These are phyloP conservation scores for Albula goreensis DNA, from an alignment of 2,113 vertebrate species.

Conservation along the genomic window DNA sequence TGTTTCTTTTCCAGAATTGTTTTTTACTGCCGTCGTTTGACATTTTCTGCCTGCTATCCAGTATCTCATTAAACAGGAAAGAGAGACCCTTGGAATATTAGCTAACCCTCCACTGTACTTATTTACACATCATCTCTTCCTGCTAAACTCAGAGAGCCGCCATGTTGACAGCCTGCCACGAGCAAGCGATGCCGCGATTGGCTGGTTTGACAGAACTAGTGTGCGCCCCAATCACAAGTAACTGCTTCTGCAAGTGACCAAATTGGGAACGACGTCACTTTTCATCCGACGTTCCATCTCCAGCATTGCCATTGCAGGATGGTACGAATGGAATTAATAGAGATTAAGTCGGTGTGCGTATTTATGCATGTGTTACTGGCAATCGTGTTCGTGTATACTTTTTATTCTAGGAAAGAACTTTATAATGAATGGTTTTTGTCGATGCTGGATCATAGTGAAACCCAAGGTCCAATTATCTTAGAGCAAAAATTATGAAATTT, in stretches of 20 bases:
- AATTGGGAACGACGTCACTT: constrained; percentile 39
- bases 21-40: constrained; percentile 73
- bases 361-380: no score
- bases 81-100: constrained; percentile 3
- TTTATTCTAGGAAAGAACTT: no score
- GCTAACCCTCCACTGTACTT: constrained; percentile 49
- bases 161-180: constrained; percentile 66
- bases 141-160: constrained; percentile 74
- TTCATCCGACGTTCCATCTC: no score
- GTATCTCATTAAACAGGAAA: constrained; percentile 32
- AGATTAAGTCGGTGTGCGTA: no score
- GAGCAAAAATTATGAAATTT: no score
- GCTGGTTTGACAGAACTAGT: constrained; percentile 21
- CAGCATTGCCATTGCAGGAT: no score
- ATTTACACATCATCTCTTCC: constrained; percentile 66
- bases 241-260: constrained; percentile 33
- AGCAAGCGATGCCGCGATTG: constrained; percentile 63
- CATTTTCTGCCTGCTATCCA: constrained; percentile 58
- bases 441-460: no score
- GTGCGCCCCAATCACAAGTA: constrained; percentile 68
- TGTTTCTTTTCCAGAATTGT: constrained; percentile 78
- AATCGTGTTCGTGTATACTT: no score
- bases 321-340: no score
- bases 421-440: no score
- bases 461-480: no score